These are phyloP conservation scores for Botia almorhae DNA, from an alignment of 2,797 vertebrate genomes.

Conservation along the genomic window DNA sequence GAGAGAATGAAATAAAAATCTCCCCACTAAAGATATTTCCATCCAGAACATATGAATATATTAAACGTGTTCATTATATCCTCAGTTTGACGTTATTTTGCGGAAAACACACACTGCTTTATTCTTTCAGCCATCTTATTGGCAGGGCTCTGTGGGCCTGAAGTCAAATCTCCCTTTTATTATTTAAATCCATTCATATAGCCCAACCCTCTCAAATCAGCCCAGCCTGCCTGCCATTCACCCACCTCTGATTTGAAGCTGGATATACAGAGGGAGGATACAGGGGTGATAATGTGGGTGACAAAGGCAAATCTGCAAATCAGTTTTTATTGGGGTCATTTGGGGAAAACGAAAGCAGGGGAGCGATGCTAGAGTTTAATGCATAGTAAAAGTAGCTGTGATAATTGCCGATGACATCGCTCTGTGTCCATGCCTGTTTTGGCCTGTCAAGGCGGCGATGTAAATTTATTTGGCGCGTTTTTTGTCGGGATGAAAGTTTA, in stretches of 20 bases:
- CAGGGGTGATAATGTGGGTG: constrained; percentile 77
- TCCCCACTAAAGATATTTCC: constrained; percentile 75
- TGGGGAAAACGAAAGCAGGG: constrained; percentile 69
- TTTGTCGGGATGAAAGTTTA: constrained; percentile 97
- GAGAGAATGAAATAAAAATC: constrained; percentile 46
- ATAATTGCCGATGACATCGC: constrained; percentile 84
- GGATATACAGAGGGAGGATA: constrained; percentile 77
- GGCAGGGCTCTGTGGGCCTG: constrained; percentile 76
- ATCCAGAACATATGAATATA: constrained; percentile 83
- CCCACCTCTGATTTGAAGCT: constrained; percentile 84
- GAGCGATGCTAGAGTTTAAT: constrained; percentile 61
- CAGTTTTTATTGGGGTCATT: constrained; percentile 85
- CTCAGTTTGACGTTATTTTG: constrained; percentile 85
- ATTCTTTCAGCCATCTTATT: constrained; percentile 80
- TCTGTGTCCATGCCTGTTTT: constrained; percentile 82
- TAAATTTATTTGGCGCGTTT: constrained; percentile 98
- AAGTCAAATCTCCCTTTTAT: constrained; percentile 85
- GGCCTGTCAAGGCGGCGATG: constrained; percentile 90
- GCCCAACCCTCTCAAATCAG: constrained; percentile 80
- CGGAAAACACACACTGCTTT: constrained; percentile 53
- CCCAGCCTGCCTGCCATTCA: constrained; percentile 73
- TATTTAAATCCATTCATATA: constrained; percentile 84
- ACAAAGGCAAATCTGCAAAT: constrained; percentile 84
- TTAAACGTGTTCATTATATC: constrained; percentile 87
- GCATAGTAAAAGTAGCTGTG: constrained; percentile 81